Evolutionary conservation across 2,797 vertebrate genomes (phyloP), one percentile per base, ranked within the genome.

Genomic region (Clarias pachynema): DNA sequence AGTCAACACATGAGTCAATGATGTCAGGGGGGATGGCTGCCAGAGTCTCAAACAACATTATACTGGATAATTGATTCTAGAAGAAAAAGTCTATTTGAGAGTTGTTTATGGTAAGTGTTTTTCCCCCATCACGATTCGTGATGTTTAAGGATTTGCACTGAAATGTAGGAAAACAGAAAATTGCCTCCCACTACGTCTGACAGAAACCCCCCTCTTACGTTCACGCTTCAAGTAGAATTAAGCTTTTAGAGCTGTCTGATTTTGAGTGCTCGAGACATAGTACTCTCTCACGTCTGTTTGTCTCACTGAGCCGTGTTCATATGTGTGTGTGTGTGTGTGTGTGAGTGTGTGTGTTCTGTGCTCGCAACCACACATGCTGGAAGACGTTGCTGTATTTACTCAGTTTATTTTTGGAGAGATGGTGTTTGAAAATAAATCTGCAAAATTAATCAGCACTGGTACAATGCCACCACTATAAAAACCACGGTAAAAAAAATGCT

Each of bases 401-500:
- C 78, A 87, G 87, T 89, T 90, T 93, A 91, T 90, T 92, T 90
- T 91, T 86, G 87, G 88, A 89, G 86, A 65, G 79, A 84, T 81
- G 80, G 87, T 86, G 89, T 91, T 91, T 74, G 86, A 91, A 91
- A 91, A 91, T 91, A 90, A 91, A 91, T 90, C 87, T 89, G 88
- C 65, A 73, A 91, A 91, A 91, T 91, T 88, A 92, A 92, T 93
- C 90, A 90, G 91, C 63, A 74, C 79, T 88, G 85, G 87, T 91
- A 91, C 91, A 91, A 91, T 90, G 91, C 86, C 87, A 89, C 89
- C 85, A 90, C 89, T 92, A 91, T 91, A 91, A 91, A 93, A 87
- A 86, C 86, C 74, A 59, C 37, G 56, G 65, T 59, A 85, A 84
- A 89, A 89, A 84, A 89, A 89, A 90, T 83, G 72, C 72, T 85